Evolutionary conservation across 2,888 invertebrate species (phyloP).

Genomic region (Lamellibrachia columna): DNA sequence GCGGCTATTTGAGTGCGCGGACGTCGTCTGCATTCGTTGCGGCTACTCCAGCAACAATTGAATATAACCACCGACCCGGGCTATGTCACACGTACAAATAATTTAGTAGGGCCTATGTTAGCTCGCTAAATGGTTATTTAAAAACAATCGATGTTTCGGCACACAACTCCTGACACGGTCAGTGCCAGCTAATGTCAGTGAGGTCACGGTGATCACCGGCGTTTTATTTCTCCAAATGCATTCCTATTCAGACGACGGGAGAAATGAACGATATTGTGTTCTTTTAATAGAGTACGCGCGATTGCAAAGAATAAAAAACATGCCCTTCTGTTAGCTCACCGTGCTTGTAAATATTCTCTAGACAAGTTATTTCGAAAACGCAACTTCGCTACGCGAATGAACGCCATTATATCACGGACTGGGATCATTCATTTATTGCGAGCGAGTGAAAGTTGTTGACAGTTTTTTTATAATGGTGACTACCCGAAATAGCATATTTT

Average conservation of each 20-base stretch:
- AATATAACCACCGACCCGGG: not conserved
- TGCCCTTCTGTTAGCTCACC: too few species aligned
- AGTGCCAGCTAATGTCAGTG: too few species aligned
- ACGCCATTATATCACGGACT: too few species aligned
- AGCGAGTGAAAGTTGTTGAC: too few species aligned
- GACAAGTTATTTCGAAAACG: too few species aligned
- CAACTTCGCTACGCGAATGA: too few species aligned
- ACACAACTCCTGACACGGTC: not conserved
- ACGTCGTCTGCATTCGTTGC: not conserved
- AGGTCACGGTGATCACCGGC: not conserved
- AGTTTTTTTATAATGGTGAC: too few species aligned
- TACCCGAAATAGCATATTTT: too few species aligned
- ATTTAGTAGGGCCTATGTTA: not conserved
- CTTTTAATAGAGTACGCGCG: not conserved
- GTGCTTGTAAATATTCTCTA: too few species aligned
- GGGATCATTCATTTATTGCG: too few species aligned
- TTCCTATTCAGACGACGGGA: not conserved
- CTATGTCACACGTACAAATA: not conserved
- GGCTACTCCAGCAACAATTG: not conserved
- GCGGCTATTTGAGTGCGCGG: not conserved
- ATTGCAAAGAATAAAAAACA: not conserved
- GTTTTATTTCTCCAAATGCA: not conserved
- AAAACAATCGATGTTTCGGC: not conserved
- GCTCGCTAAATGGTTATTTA: not conserved
- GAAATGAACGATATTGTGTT: not conserved